Evolutionary conservation across 1,140 invertebrate species (phyloP).

Genomic region (Archivesica marissinica): DNA sequence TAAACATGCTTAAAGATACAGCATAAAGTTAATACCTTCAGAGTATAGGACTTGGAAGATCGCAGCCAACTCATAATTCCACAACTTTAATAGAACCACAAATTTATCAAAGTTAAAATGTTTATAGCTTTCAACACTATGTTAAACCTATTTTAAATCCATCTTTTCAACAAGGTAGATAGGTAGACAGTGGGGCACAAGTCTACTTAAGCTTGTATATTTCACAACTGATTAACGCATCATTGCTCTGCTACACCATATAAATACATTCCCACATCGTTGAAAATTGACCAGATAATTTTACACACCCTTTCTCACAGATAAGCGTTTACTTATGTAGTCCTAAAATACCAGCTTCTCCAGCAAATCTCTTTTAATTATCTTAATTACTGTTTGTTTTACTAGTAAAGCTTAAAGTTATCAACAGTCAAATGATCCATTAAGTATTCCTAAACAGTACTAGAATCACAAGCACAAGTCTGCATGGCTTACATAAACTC

Average conservation of each 20-base stretch:
- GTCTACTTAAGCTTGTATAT: not conserved
- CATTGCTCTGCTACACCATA: not conserved
- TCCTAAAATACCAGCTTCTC: slow-evolving; percentile 3
- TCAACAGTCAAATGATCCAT: too few relatives aligned
- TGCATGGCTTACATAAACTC: not conserved
- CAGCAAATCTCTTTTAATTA: not conserved
- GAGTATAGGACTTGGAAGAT: slow-evolving; percentile 22
- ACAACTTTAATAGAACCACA: not conserved
- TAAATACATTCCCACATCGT: not conserved
- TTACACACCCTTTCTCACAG: not conserved
- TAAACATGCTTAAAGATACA: too few relatives aligned
- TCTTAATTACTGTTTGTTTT: not conserved
- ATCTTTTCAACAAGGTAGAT: slow-evolving; percentile 5
- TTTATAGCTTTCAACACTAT: not conserved
- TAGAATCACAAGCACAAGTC: not conserved
- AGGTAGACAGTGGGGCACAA: not conserved
- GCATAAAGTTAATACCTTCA: too few relatives aligned
- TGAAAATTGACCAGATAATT: not conserved
- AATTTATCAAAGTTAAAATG: slow-evolving; percentile 8
- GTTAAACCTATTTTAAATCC: slow-evolving; percentile 12
- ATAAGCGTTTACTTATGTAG: not conserved
- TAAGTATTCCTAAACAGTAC: not conserved
- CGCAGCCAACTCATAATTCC: slow-evolving; percentile 31
- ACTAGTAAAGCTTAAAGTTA: too few relatives aligned
- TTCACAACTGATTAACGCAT: slow-evolving; percentile 25